These are phyloP conservation scores for Solenopsis fugax DNA, from an alignment of 1,140 invertebrate species.

Conservation along the genomic window DNA sequence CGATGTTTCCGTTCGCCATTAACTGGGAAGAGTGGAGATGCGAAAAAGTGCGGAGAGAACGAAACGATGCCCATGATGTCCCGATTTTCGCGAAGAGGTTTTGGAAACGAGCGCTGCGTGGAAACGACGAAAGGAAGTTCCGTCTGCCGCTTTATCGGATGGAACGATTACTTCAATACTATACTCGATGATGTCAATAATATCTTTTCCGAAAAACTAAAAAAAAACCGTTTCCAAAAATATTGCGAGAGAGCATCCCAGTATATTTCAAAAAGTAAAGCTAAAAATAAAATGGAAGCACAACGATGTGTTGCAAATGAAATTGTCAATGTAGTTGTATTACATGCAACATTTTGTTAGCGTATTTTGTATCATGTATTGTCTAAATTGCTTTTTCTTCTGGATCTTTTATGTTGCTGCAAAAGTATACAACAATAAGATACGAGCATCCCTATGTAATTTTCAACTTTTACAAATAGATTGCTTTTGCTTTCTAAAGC, in stretches of 20 bases:
- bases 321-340: neutral
- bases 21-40: neutral
- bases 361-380: neutral
- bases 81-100: slow-evolving; percentile 13
- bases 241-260: neutral
- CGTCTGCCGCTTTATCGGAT: slow-evolving; percentile 33
- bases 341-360: neutral
- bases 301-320: neutral
- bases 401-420: neutral
- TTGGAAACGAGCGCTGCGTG: slow-evolving; percentile 35
- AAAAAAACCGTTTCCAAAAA: neutral
- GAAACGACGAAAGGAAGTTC: slow-evolving; percentile 45
- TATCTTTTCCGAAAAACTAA: neutral
- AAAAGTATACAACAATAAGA: neutral
- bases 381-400: neutral
- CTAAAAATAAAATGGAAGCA: neutral
- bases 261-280: neutral
- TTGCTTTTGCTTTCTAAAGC: neutral
- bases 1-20: slow-evolving; percentile 66
- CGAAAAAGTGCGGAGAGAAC: neutral
- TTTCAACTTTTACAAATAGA: slow-evolving; percentile 25
- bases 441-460: neutral
- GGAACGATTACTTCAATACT: neutral
- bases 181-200: neutral
- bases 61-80: neutral